Conservation (phyloP, 2,797 vertebrate genomes). For the Dallia pectoralis region DNA sequence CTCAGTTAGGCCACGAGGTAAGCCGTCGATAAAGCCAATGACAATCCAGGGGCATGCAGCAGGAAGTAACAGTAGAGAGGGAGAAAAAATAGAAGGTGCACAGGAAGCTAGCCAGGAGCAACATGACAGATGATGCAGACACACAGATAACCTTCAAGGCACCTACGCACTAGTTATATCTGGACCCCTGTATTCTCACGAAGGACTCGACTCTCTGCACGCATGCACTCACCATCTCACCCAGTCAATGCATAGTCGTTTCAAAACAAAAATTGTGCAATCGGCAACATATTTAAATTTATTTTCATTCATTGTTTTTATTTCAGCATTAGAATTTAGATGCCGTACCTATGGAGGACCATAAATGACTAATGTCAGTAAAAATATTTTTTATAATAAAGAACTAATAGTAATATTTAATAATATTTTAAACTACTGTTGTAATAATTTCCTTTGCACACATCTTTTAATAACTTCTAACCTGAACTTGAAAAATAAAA, state of each 20-base stretch:
- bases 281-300: too few species aligned
- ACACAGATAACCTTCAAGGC: constrained; percentile 37
- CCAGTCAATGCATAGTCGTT: neutral
- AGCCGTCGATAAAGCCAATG: constrained; percentile 2
- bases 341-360: too few species aligned
- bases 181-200: constrained; percentile 10
- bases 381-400: too few species aligned
- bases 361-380: too few species aligned
- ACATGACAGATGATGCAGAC: constrained; percentile 16
- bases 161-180: constrained; percentile 17
- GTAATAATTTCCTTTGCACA: too few species aligned
- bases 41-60: constrained; percentile 2
- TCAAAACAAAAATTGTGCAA: neutral
- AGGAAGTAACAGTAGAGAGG: neutral
- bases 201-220: neutral
- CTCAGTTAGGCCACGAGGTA: constrained; percentile 14
- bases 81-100: constrained; percentile 7
- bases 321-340: too few species aligned
- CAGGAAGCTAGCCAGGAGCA: constrained; percentile 4
- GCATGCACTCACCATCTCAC: neutral
- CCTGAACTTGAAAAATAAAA: too few species aligned
- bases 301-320: too few species aligned
- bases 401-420: too few species aligned
- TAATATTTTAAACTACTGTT: too few species aligned
- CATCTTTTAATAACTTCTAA: too few species aligned